A percentile compares a stretch with the other conserved stretches of the same genome.
These are phyloP conservation scores for Threskiornis aethiopicus DNA, from an alignment of 2,797 vertebrate species.

Conservation along the genomic window DNA sequence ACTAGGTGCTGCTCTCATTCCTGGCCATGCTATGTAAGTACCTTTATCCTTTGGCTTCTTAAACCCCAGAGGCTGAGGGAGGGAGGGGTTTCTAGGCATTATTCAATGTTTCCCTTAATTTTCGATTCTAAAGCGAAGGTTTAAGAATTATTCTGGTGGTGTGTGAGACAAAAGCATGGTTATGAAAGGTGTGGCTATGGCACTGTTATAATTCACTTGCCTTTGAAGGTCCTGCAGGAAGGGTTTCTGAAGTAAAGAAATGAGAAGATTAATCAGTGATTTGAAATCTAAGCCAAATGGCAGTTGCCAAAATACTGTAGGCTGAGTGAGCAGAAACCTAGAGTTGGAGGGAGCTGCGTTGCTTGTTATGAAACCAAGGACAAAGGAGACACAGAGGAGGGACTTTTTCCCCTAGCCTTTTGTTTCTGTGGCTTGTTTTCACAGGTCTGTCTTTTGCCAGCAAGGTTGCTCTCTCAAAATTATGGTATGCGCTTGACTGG, in stretches of 20 bases:
- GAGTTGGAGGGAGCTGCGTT: not conserved
- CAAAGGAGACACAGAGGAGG: not conserved
- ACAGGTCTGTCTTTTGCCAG: not conserved
- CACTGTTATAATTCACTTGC: not conserved
- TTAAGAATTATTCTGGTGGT: not conserved
- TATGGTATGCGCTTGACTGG: not conserved
- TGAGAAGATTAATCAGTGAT: constrained; percentile 9
- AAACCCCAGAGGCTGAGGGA: not conserved
- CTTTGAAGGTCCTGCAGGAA: not conserved
- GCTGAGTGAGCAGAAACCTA: not conserved
- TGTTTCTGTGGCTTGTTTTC: not conserved
- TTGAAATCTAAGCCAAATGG: not conserved
- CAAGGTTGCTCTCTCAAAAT: not conserved
- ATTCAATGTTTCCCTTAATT: not conserved
- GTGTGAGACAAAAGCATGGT: not conserved
- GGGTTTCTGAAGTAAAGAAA: not conserved
- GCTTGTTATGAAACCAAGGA: constrained; percentile 13
- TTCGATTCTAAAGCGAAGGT: not conserved
- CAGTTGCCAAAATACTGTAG: not conserved
- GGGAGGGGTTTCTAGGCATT: not conserved
- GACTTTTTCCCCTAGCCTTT: not conserved
- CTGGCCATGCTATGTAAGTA: not conserved
- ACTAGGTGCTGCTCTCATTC: not conserved
- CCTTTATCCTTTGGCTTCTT: not conserved
- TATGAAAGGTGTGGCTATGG: not conserved